Conservation (phyloP, 53 echinoderm and acorn worm species). For the Holothuria leucospilota region DNA sequence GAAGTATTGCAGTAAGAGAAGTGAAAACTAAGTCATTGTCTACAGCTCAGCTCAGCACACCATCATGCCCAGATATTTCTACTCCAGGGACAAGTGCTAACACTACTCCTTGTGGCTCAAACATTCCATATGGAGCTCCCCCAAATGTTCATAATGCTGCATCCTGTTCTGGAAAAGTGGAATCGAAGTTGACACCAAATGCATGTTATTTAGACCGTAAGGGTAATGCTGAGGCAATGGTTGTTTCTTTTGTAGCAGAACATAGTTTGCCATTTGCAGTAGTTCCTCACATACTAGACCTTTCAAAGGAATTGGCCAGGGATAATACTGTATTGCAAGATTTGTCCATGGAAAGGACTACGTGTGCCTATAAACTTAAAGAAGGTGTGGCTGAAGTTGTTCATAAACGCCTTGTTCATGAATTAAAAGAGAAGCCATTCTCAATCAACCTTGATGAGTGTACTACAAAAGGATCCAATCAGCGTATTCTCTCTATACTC, state of each 20-base stretch:
- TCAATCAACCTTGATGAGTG: conserved; percentile 57
- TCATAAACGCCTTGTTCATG: conserved; percentile 3
- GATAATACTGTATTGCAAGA: conserved; percentile 44
- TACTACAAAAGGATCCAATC: conserved; percentile 33
- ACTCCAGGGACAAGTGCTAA: conserved; percentile 8
- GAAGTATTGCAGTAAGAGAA: too few relatives aligned
- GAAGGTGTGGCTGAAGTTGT: conserved; percentile 36
- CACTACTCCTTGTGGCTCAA: not conserved
- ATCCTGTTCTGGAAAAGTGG: conserved; percentile 46
- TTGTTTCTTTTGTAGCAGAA: conserved; percentile 14
- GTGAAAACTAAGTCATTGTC: too few relatives aligned
- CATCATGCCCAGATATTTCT: not conserved
- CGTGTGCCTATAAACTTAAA: conserved; percentile 52
- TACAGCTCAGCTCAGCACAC: too few relatives aligned
- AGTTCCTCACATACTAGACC: conserved; percentile 17
- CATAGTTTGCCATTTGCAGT: conserved; percentile 42
- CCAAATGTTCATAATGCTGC: conserved; percentile 56
- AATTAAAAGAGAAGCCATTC: conserved; percentile 1
- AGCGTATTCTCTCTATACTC: conserved; percentile 50
- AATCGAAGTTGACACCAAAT: conserved; percentile 29
- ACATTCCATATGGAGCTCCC: conserved; percentile 61
- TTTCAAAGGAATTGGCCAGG: conserved; percentile 40
- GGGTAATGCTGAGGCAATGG: conserved; percentile 46
- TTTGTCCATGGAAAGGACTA: conserved; percentile 52
- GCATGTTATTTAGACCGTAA: conserved; percentile 47